phyloP scores from a whole-genome alignment of 2,113 vertebrate genomes.

The Dipodomys spectabilis region DNA sequence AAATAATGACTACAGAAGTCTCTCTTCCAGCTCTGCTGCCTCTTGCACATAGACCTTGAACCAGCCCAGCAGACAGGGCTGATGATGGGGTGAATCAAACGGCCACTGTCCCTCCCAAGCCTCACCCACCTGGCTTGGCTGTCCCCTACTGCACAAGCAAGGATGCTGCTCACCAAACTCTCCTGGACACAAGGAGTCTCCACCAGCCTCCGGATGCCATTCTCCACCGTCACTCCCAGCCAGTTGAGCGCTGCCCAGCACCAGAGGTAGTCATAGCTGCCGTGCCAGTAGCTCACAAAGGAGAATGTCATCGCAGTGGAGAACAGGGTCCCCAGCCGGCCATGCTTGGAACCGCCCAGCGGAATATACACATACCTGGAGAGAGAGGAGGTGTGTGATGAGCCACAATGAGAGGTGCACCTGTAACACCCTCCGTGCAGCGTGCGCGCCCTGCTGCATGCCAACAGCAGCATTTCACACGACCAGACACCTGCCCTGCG shows the following conservation, averaged over 20 bases:
- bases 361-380: conserved; percentile 97
- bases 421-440: neutral
- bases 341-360: conserved; percentile 92
- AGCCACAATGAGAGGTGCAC: neutral
- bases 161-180: conserved; percentile 89
- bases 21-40: neutral
- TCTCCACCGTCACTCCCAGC: conserved; percentile 93
- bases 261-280: conserved; percentile 93
- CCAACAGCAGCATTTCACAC: fast-evolving
- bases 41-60: neutral
- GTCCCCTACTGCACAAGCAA: neutral
- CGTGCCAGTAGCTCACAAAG: conserved; percentile 97
- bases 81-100: fast-evolving
- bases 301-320: conserved; percentile 94
- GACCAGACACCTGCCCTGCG: neutral
- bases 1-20: neutral
- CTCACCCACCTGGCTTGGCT: too few relatives aligned
- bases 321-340: conserved; percentile 87
- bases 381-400: conserved; percentile 65
- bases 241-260: conserved; percentile 96
- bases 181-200: conserved; percentile 83
- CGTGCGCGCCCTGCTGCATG: fast-evolving
- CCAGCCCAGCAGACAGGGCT: neutral
- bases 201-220: conserved; percentile 86
- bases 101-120: neutral